These are phyloP conservation scores for Liparis tanakae DNA, from an alignment of 2,797 vertebrate species.

Conservation along the genomic window DNA sequence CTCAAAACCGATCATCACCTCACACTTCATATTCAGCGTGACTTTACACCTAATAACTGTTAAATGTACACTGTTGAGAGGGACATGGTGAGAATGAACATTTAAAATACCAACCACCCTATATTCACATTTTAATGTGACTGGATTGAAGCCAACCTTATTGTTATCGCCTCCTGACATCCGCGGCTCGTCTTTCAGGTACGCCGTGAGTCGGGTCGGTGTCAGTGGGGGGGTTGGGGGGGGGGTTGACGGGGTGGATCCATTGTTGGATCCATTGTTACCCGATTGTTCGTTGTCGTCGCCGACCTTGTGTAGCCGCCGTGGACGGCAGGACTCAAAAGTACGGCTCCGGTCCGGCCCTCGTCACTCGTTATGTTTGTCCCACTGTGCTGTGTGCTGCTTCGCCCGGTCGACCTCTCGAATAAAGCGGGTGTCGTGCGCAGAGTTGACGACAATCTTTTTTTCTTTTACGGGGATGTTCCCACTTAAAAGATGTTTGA, in stretches of 20 bases:
- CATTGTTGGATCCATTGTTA: no score
- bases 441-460: neutral
- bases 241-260: slow-evolving; percentile 11
- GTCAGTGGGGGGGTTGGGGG: no score
- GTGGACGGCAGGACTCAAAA: slow-evolving; percentile 14
- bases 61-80: neutral
- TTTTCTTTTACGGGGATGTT: neutral
- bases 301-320: slow-evolving; percentile 21
- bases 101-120: neutral
- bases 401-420: neutral
- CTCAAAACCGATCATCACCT: neutral
- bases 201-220: slow-evolving; percentile 13
- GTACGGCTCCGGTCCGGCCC: slow-evolving; percentile 15
- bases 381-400: neutral
- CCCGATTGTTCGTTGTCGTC: slow-evolving; percentile 9
- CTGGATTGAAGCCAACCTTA: neutral
- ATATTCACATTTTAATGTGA: slow-evolving; percentile 1
- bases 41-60: neutral
- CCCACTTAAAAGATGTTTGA: no score
- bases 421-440: neutral
- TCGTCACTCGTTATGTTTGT: neutral
- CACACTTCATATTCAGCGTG: slow-evolving; percentile 11
- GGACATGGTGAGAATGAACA: neutral
- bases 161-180: neutral
- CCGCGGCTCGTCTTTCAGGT: slow-evolving; percentile 11